A percentile compares a stretch with the other conserved stretches of the same genome.
Conservation (phyloP, 2,797 vertebrate genomes). For the Sciaenops ocellatus region DNA sequence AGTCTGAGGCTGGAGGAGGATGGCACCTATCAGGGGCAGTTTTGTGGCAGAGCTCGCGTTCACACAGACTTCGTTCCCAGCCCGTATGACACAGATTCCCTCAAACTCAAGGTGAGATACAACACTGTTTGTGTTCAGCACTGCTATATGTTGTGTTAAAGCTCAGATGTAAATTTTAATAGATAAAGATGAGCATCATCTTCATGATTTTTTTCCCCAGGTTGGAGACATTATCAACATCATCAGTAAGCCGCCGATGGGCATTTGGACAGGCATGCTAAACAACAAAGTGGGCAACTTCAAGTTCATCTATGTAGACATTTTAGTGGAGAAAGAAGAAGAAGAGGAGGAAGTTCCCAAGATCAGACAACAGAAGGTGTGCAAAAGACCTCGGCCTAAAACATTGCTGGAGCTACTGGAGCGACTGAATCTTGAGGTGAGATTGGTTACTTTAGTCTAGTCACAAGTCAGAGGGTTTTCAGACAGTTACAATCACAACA, state of each 20-base stretch:
- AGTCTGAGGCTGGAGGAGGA: constrained; percentile 92
- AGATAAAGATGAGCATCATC: not conserved
- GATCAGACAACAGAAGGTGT: constrained; percentile 85
- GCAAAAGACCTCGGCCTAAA: constrained; percentile 86
- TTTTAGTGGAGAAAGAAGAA: constrained; percentile 87
- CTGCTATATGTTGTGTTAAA: not conserved
- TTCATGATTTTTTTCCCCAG: constrained; percentile 70
- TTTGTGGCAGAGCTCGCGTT: constrained; percentile 94
- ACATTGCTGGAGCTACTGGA: constrained; percentile 93
- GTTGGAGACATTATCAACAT: constrained; percentile 95
- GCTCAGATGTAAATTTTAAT: not conserved
- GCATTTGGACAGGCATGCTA: constrained; percentile 97
- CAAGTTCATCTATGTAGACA: constrained; percentile 97
- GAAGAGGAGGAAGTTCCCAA: constrained; percentile 83
- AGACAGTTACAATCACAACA: not conserved
- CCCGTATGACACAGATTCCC: constrained; percentile 96
- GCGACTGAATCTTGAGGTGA: constrained; percentile 92
- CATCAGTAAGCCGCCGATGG: constrained; percentile 97
- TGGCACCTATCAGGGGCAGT: constrained; percentile 89
- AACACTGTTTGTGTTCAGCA: not conserved
- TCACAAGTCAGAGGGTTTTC: not conserved
- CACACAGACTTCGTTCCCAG: constrained; percentile 98
- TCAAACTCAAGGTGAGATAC: constrained; percentile 93
- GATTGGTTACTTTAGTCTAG: constrained; percentile 16
- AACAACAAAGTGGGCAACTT: constrained; percentile 97